A percentile compares a stretch with the other conserved stretches of the same genome.
Conservation (phyloP, 2,888 invertebrate species). For the Lasiommata megera region DNA sequence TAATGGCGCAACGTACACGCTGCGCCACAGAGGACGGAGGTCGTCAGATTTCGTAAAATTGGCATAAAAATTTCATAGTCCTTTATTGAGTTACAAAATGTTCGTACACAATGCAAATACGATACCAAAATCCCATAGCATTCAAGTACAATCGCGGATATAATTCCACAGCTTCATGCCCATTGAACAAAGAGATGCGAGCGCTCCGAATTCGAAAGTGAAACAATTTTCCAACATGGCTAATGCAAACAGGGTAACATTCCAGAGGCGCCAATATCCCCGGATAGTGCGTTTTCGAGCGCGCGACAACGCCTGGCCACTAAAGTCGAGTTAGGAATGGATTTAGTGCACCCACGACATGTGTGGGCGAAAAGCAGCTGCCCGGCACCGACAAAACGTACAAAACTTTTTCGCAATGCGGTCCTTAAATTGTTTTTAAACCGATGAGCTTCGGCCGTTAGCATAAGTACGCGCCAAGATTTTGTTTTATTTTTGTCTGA, state of each 20-base stretch:
- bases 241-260: conserved; percentile 37
- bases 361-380: conserved; percentile 55
- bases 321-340: conserved; percentile 71
- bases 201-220: conserved; percentile 27
- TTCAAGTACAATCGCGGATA: conserved; percentile 11
- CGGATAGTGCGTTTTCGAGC: conserved; percentile 57
- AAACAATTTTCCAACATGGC: conserved; percentile 39
- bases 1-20: no score
- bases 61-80: background rate
- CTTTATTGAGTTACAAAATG: background rate
- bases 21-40: no score
- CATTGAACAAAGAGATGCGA: conserved; percentile 35
- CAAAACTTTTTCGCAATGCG: conserved; percentile 74
- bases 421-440: conserved; percentile 57
- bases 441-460: conserved; percentile 29
- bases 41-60: no score
- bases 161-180: conserved; percentile 18
- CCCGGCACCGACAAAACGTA: conserved; percentile 37
- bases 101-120: background rate
- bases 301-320: conserved; percentile 42
- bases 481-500: conserved; percentile 11
- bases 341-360: conserved; percentile 64
- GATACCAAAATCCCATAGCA: conserved; percentile 5
- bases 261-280: conserved; percentile 38
- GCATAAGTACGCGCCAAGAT: conserved; percentile 26